Percentiles rank a stretch among this genome's conserved stretches.
These are phyloP conservation scores for Drosophila putrida DNA, from an alignment of 2,888 invertebrate genomes.

Conservation along the genomic window DNA sequence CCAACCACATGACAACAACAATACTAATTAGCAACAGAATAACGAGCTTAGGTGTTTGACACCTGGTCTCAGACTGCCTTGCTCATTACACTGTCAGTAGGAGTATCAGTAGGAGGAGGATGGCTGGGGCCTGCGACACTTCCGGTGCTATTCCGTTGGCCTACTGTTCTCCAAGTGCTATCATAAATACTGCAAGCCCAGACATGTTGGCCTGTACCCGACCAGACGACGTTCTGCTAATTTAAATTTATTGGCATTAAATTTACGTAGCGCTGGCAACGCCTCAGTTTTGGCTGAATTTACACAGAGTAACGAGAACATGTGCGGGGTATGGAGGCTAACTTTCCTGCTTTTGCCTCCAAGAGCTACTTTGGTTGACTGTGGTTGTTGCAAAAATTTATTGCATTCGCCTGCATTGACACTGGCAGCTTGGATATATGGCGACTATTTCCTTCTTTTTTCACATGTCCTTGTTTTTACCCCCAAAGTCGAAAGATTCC, in stretches of 20 bases:
- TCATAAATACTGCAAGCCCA: slow-evolving; percentile 74
- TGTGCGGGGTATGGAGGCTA: neutral
- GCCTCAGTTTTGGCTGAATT: slow-evolving; percentile 42
- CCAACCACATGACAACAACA: slow-evolving; percentile 38
- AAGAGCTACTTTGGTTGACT: slow-evolving; percentile 30
- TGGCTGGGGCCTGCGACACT: neutral
- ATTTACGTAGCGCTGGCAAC: slow-evolving; percentile 60
- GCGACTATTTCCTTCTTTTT: slow-evolving; percentile 39
- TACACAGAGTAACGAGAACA: neutral
- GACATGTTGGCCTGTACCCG: slow-evolving; percentile 57
- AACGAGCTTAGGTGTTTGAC: slow-evolving; percentile 50
- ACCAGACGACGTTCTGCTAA: slow-evolving; percentile 64
- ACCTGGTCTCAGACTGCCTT: slow-evolving; percentile 40
- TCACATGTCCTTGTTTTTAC: neutral
- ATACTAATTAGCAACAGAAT: slow-evolving; percentile 50
- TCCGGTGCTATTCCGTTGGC: slow-evolving; percentile 6
- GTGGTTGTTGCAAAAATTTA: slow-evolving; percentile 58
- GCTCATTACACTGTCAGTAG: slow-evolving; percentile 26
- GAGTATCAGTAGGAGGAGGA: neutral
- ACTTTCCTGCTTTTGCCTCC: neutral
- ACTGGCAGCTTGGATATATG: slow-evolving; percentile 70
- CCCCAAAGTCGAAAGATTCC: neutral
- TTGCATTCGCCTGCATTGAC: slow-evolving; percentile 72
- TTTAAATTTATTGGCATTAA: slow-evolving; percentile 80
- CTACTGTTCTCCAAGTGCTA: slow-evolving; percentile 37